Evolutionary conservation across 2,888 invertebrate genomes (phyloP), one percentile per base, ranked within the genome.

Genomic region (Cordilura impudica): DNA sequence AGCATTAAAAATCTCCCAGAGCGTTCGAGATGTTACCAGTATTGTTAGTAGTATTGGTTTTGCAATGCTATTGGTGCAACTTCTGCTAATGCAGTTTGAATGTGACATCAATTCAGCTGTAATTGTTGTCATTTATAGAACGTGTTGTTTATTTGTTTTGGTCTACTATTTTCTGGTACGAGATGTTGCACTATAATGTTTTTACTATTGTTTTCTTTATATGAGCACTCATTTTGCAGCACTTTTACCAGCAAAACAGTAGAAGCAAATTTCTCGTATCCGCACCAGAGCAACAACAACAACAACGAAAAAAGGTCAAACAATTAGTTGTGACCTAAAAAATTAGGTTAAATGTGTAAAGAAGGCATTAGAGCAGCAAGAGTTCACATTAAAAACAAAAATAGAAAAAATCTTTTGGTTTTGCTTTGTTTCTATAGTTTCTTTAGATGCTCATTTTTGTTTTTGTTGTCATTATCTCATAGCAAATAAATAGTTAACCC

Each of bases 301-400:
- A 51, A 8, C 2, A 35, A 16, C 7, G 31, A 63, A 49, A 76
- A 75, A 76, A 81, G 72, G 69, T 66, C 72, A 72, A 81, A 56
- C 81, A 76, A 78, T 78, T 78, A 81, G 72, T 49, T 81, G 61
- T 78, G 75, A 81, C 78, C 81, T 69, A 58, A 81, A 53, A 69
- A 56, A 18, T 65, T 56, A 18, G 63, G 51, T 56, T 39, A 76
- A 54, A 63, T 70, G 58, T 70, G 53, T 29, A 53, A 31, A 58
- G 56, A 53, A 65, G 43, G 65, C 58, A 65, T 65, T 58, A 58
- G 58, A 66, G 58, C 45, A 76, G 53, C 45, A 53, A 56, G 31
- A 56, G 19, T 23, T 54, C 56, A 56, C 35, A 56, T 8, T 2
- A 53, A 56, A 56, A 39, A 65, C 26, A 56, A 51, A 49, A 23